Evolutionary conservation across 1,140 invertebrate species (phyloP).

Genomic region (Aradophagus sp.): DNA sequence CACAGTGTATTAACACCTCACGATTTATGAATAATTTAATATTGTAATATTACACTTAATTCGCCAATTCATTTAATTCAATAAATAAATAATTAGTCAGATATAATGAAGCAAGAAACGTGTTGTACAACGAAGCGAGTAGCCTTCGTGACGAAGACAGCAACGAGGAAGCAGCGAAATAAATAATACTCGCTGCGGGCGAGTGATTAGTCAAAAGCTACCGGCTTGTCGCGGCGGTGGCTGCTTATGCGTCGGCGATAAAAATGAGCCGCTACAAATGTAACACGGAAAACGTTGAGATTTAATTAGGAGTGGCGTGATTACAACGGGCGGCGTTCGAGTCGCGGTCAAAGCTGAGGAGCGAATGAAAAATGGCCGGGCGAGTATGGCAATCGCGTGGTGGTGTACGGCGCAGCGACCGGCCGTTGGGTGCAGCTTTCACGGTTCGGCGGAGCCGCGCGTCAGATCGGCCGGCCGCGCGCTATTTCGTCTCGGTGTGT

Average conservation of each 20-base stretch:
- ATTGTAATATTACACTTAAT: too few relatives aligned
- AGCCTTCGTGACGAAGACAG: too few relatives aligned
- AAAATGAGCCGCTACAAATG: conserved; percentile 53
- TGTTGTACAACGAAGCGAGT: too few relatives aligned
- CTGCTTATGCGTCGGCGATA: conserved; percentile 42
- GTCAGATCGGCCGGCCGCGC: conserved; percentile 59
- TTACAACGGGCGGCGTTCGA: conserved; percentile 52
- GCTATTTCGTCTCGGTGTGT: conserved; percentile 67
- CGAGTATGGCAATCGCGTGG: conserved; percentile 57
- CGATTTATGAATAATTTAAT: too few relatives aligned
- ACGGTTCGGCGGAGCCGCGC: conserved; percentile 41
- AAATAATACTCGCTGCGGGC: conserved; percentile 1
- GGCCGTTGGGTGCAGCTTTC: conserved; percentile 44
- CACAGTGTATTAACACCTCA: too few relatives aligned
- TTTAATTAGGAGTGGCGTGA: conserved; percentile 56
- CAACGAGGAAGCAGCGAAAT: conserved; percentile 2
- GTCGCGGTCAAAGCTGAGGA: conserved; percentile 48
- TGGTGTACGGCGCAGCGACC: too few relatives aligned
- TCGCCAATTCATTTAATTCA: too few relatives aligned
- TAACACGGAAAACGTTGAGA: conserved; percentile 56
- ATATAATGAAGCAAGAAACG: too few relatives aligned
- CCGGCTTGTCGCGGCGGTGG: conserved; percentile 9
- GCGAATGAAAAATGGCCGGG: conserved; percentile 58
- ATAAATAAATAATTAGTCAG: too few relatives aligned
- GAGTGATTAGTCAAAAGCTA: conserved; percentile 30